Conservation (phyloP, 2,888 invertebrate genomes). For the Agriotes lineatus region DNA sequence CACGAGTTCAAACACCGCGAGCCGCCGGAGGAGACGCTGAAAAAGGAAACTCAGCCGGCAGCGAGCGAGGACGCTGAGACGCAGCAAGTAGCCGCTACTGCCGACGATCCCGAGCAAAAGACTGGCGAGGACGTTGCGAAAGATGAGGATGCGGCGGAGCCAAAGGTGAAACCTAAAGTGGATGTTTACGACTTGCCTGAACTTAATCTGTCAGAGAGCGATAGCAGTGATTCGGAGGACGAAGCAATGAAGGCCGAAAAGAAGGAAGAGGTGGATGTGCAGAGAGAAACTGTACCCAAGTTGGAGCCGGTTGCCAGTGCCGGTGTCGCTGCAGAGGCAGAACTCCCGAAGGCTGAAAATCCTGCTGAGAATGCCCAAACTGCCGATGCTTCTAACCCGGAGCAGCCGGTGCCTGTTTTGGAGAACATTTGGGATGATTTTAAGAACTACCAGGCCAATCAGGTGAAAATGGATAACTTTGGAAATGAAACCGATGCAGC, state of each 20-base stretch:
- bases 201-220: slow-evolving; percentile 87
- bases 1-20: slow-evolving; percentile 76
- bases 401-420: slow-evolving; percentile 73
- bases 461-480: slow-evolving; percentile 69
- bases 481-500: slow-evolving; percentile 43
- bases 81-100: slow-evolving; percentile 40
- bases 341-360: not conserved
- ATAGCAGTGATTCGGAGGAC: slow-evolving; percentile 75
- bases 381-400: slow-evolving; percentile 29
- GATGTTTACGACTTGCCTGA: slow-evolving; percentile 82
- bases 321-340: not conserved
- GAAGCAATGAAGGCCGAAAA: slow-evolving; percentile 54
- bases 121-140: slow-evolving; percentile 59
- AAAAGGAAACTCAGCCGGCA: slow-evolving; percentile 43
- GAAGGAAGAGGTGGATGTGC: slow-evolving; percentile 51
- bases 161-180: slow-evolving; percentile 67
- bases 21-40: slow-evolving; percentile 55
- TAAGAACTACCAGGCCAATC: slow-evolving; percentile 79
- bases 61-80: slow-evolving; percentile 45
- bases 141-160: slow-evolving; percentile 58
- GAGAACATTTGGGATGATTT: slow-evolving; percentile 84
- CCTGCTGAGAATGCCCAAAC: slow-evolving; percentile 32
- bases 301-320: slow-evolving; percentile 38
- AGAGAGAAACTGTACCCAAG: slow-evolving; percentile 51
- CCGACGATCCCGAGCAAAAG: slow-evolving; percentile 52